Base-by-base conservation (phyloP, 2,113 vertebrate genomes). In the Cairina moschata region DNA sequence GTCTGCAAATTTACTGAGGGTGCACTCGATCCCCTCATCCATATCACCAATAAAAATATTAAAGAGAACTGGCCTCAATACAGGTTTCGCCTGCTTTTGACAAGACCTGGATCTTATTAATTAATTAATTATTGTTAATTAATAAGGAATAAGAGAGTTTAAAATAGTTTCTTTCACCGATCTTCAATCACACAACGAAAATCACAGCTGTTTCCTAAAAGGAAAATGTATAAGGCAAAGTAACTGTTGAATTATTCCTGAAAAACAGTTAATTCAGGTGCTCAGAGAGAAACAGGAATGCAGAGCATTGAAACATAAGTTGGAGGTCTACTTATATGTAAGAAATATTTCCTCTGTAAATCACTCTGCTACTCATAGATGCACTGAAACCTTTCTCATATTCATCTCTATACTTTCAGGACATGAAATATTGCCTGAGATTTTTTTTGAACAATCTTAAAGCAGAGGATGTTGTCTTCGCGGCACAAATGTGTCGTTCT, bases 401-500 rank as follows among this genome's bases (percentile, higher is more conserved):
- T 63, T 83, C 29, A 42, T 58, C 44, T 65, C 20, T 62, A 50
- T 50, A 15, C 7, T 68, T 79, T 40, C 1, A 2, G 15, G 52
- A 21, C 11, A 36, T 72, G 36, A 91, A 88, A 72, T 65, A 44
- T 25, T 42, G 34, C 6, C 23, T 65, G 28, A 56, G 42, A 88
- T 48, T 34, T 34, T 92, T 92, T 93, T 56, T 72, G 2, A 34
- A 48, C 26, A 63, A 63, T 5, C 44, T 75, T 67, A 42, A 82
- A 87, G 28, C 15, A 82, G 36, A 67, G 6, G 17, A 11, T 56
- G 12, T 2, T 71, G 4, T 81, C 83, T 89, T 68, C 18, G 40
- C 10, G 52, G 22, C 7, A 62, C 5, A 59, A 79, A 38, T 26
- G 48, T 0, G 0, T 80, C 16, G 55, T 65, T 11, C 15, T 74